These are phyloP conservation scores for Campylomormyrus numenius DNA, from an alignment of 2,113 vertebrate genomes.

Conservation along the genomic window DNA sequence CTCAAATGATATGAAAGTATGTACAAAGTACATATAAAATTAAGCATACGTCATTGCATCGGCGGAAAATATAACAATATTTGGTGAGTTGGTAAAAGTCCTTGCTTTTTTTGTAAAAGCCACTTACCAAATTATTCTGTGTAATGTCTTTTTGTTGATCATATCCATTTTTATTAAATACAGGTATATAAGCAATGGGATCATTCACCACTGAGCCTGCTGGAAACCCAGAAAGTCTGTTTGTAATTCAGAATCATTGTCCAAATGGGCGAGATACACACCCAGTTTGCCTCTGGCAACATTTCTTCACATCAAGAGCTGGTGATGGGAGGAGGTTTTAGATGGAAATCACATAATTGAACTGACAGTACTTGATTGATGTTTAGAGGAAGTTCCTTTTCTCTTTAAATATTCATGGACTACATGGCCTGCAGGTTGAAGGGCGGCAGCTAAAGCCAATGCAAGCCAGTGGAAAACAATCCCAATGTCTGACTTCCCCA, in stretches of 20 bases:
- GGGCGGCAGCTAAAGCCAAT: constrained; percentile 45
- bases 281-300: constrained; percentile 42
- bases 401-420: constrained; percentile 61
- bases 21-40: background rate
- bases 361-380: constrained; percentile 60
- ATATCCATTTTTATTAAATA: constrained; percentile 36
- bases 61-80: background rate
- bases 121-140: background rate
- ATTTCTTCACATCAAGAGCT: constrained; percentile 46
- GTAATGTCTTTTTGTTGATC: constrained; percentile 3
- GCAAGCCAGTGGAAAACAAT: constrained; percentile 53
- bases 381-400: constrained; percentile 56
- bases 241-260: constrained; percentile 50
- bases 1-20: background rate
- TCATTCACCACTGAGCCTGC: constrained; percentile 34
- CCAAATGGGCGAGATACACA: constrained; percentile 47
- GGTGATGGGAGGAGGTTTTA: constrained; percentile 46
- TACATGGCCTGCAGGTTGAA: constrained; percentile 46
- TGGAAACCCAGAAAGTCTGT: constrained; percentile 32
- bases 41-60: background rate
- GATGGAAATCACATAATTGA: constrained; percentile 55
- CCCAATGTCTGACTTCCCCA: constrained; percentile 40
- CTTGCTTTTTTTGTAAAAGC: background rate
- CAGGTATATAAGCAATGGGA: constrained; percentile 30
- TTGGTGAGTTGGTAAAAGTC: background rate